phyloP scores from a whole-genome alignment of 2,113 vertebrate species.

The Zeus faber region DNA sequence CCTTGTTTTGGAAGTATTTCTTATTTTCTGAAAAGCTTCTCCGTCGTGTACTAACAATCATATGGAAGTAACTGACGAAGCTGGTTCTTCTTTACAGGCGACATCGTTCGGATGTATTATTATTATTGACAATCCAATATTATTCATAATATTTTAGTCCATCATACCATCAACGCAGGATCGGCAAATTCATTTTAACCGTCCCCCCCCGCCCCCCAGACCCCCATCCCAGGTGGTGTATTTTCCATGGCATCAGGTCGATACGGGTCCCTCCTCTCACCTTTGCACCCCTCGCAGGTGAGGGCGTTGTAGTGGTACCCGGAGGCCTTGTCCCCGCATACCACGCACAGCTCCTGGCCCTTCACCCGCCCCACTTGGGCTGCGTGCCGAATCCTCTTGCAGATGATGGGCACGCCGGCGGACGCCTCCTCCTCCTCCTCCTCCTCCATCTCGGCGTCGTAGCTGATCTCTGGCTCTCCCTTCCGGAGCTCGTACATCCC shows the following conservation, averaged over 20 bases:
- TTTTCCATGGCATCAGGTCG: background rate
- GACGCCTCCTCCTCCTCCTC: conserved; percentile 79
- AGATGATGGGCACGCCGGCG: conserved; percentile 62
- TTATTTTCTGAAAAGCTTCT: too few relatives aligned
- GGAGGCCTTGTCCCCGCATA: conserved; percentile 96
- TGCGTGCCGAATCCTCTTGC: conserved; percentile 81
- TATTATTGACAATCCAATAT: too few relatives aligned
- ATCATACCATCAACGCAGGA: too few relatives aligned
- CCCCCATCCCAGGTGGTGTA: too few relatives aligned
- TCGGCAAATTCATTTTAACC: too few relatives aligned
- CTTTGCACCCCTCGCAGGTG: conserved; percentile 98
- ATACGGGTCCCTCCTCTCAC: conserved; percentile 61
- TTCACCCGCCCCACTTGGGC: conserved; percentile 80
- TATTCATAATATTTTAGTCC: too few relatives aligned
- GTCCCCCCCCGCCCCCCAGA: too few relatives aligned
- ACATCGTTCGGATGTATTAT: too few relatives aligned
- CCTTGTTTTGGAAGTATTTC: too few relatives aligned
- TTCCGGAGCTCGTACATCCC: conserved; percentile 87
- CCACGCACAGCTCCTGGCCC: conserved; percentile 95
- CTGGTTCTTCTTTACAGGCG: too few relatives aligned
- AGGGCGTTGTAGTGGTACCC: conserved; percentile 98
- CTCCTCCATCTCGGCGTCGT: conserved; percentile 79
- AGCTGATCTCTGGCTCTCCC: conserved; percentile 80
- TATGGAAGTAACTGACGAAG: too few relatives aligned
- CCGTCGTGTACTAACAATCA: too few relatives aligned